Evolutionary conservation across 2,888 invertebrate genomes (phyloP), one percentile per base, ranked within the genome.

Genomic region (Torymus texanus): DNA sequence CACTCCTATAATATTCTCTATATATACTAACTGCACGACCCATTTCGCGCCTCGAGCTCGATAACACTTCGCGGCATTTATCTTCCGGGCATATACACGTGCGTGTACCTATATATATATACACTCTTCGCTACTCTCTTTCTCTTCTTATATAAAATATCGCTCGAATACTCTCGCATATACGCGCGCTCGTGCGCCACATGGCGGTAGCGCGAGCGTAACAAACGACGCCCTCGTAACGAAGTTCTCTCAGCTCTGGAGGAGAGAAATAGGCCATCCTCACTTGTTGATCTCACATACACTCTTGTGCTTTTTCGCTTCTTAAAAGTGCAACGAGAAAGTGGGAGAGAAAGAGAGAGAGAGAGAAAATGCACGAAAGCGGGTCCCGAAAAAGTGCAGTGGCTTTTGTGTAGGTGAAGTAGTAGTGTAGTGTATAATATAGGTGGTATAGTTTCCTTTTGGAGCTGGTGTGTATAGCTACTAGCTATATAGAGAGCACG

Each of bases 141-240:
- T 41, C 41, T 41, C 41, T 41, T 41, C 41, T 41, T 41, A 41
- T 41, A 41, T 41, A 41, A 41, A 41, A 41, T 41, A 41, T 41
- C 41, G 41, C 41, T 41, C 41, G 41, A 41, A 41, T 41, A 41
- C 41, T 16, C 16, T n/a, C 12, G 59, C 11, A n/a, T 18, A n/a
- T 3, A n/a, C 58, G 58, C 10, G 18, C 18, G 59, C 59, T 11
- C 10, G 18, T 12, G 29, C 55, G 67, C 68, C 24, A 41, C 58
- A n/a, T 2, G 24, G 21, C 8, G 53, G 21, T 41, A 41, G 41
- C 41, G n/a, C 16, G 41, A 16, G 51, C 14, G 55, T 72, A 72
- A 72, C 62, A 55, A 72, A 72, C 62, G 72, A 62, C 72, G 53
- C 62, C 62, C 55, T 16, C 56, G 62, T 72, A 72, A 72, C 53